Base-by-base conservation (phyloP, 2,888 invertebrate species). In the Orgyia antiqua region DNA sequence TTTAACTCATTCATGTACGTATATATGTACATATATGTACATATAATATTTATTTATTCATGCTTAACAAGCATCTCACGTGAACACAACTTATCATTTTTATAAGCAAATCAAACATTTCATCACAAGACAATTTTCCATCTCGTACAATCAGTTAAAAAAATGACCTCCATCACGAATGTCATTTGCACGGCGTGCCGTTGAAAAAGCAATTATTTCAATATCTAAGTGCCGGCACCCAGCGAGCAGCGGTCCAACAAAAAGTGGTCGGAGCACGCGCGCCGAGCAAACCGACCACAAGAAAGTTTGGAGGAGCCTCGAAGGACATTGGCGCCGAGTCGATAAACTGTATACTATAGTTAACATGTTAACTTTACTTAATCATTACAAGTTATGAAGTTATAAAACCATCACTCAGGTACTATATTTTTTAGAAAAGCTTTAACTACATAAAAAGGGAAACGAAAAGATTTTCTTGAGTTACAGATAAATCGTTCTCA, bases 181-280 rank as follows among this genome's bases (percentile, higher is more conserved):
- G 86, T 83, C 86, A 83, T 83, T 86, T 83, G 83, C 80, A 79
- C 84, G 79, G 64, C 79, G 78, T 80, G 82, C 72, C 75, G 83
- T 77, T 75, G 79, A 82, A 84, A 83, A 84, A 84, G 80, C 78
- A 84, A 84, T 84, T 84, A 83, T 83, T 84, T 79, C 83, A 84
- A 83, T 82, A 83, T 77, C 78, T 73, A 68, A 70, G 74, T 68
- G 68, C 72, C 64, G 61, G 68, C 73, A 70, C 71, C 70, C 71
- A 65, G 60, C 51, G 58, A 71, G 69, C 71, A 65, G 60, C 51
- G 58, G 59, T 33, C 54, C 57, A 61, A 10, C 76, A 83, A 83
- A 82, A 84, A 84, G 64, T 62, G 70, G 28, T 36, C 51, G 30
- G 66, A 62, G 83, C 84, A 84, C 84, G 83, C 79, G 83, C 83